A percentile compares a stretch with the other conserved stretches of the same genome.
phyloP scores from a whole-genome alignment of 92 coral and sea anemone species.

The Umimayanthus kanabou region DNA sequence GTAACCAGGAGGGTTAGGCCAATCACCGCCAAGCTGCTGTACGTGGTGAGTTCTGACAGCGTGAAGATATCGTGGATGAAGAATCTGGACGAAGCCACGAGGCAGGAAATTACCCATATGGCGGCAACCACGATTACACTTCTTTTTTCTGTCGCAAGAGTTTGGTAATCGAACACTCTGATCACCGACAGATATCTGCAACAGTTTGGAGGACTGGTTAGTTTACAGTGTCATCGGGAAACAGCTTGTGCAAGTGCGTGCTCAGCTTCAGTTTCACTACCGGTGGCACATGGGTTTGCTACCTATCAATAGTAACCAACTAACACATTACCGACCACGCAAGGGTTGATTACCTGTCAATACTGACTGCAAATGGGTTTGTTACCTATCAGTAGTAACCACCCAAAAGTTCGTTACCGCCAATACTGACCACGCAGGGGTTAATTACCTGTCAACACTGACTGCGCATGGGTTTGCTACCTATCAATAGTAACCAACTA shows the following conservation, averaged over 20 bases:
- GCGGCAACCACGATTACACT: not conserved
- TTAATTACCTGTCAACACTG: not conserved
- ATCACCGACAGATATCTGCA: conserved; percentile 30
- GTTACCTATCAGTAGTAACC: not conserved
- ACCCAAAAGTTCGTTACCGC: not conserved
- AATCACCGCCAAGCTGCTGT: conserved; percentile 21
- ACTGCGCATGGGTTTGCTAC: not conserved
- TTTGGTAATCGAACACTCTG: conserved; percentile 11
- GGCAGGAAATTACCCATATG: conserved; percentile 22
- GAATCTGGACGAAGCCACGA: conserved; percentile 14
- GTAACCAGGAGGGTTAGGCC: not conserved
- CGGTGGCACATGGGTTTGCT: too few species aligned
- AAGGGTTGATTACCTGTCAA: not conserved
- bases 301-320: too few species aligned
- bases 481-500: not conserved
- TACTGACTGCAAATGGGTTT: too few species aligned
- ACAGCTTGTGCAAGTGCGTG: too few species aligned
- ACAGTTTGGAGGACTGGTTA: not conserved
- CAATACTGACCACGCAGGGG: not conserved
- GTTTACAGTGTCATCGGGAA: too few species aligned
- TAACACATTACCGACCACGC: too few species aligned
- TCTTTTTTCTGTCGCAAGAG: not conserved
- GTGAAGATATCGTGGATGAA: conserved; percentile 15
- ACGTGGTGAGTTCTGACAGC: conserved; percentile 24
- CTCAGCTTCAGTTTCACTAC: too few species aligned